phyloP scores from a whole-genome alignment of 1,140 invertebrate species.

The Lysiphlebus fabarum region DNA sequence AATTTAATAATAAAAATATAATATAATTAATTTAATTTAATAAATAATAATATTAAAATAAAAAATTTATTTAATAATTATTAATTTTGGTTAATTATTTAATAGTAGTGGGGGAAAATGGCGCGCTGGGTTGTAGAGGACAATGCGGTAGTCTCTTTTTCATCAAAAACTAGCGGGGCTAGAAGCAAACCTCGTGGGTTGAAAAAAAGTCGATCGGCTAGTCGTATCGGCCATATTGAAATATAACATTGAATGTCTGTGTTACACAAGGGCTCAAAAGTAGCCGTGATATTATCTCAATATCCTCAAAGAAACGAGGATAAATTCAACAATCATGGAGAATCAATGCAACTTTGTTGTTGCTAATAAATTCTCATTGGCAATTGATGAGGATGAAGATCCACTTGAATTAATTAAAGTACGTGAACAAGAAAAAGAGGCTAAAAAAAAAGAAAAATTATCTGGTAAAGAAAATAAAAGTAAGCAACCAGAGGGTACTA shows the following conservation, averaged over 20 bases:
- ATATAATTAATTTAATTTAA: too few species aligned
- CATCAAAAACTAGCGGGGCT: conserved; percentile 19
- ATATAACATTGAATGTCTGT: conserved; percentile 51
- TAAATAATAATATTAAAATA: too few species aligned
- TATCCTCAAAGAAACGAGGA: conserved; percentile 49
- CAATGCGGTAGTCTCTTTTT: conserved; percentile 18
- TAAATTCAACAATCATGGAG: conserved; percentile 67
- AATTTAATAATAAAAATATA: too few species aligned
- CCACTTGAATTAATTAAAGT: conserved; percentile 82
- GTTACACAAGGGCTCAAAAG: conserved; percentile 54
- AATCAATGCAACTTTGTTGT: conserved; percentile 88
- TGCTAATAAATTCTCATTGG: conserved; percentile 88
- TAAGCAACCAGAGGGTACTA: conserved; percentile 60
- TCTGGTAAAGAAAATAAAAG: conserved; percentile 84
- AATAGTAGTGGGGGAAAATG: conserved; percentile 14
- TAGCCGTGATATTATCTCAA: conserved; percentile 52
- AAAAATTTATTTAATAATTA: background rate
- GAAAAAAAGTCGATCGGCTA: conserved; percentile 29
- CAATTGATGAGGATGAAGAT: conserved; percentile 84
- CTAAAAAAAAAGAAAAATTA: conserved; percentile 77
- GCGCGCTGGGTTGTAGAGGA: conserved; percentile 19
- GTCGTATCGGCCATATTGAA: conserved; percentile 54
- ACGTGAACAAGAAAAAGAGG: conserved; percentile 74
- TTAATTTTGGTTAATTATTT: background rate
- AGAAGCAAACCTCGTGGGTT: conserved; percentile 48